Base-by-base conservation (phyloP, 2,113 vertebrate species). In the Ciconia stormi region DNA sequence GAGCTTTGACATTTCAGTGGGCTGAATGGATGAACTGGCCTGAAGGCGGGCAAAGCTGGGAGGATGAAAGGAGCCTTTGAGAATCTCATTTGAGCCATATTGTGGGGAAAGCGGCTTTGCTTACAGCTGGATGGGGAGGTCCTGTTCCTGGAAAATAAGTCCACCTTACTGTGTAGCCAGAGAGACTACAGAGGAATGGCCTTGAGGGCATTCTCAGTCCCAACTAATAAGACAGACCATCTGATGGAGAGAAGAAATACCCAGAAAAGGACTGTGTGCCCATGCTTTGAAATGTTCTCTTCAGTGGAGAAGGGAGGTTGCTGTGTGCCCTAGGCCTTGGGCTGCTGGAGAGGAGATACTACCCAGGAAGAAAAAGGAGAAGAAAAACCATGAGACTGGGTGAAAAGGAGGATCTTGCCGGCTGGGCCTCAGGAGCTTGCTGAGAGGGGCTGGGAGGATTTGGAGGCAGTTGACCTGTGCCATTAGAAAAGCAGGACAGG, bases 1-100 rank as follows among this genome's bases (percentile, higher is more conserved):
- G 85, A 96, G 94, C 95, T 86, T 87, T 97, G 96, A 95, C 94
- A 97, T 97, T 98, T 97, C 63, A 81, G 62, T 89, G 92, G 70
- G 63, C 82, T 95, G 91, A 95, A 94, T 56, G 82, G 94, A 67
- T 73, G 73, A 90, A 91, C 49, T 83, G 71, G 86, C 81, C 77
- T 84, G 49, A 92, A 91, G 93, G 95, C 77, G 10, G 59, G 73
- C 83, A 93, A 74, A 84, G 81, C 73, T 66, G 72, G 59, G 70
- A 89, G 66, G 70, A 73, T 97, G 91, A 98, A 96, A 97, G 80
- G 74, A 71, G 52, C 67, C 91, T 95, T 98, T 97, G 82, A 96
- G 67, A 82, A 76, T 87, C 49, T 79, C 62, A 7, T 80, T 95
- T 88, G 82, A 87, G 49, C 62, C 70, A 50, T 72, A 6, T 6